Base-by-base conservation (phyloP, 1,140 invertebrate species). In the Camponotus pennsylvanicus region DNA sequence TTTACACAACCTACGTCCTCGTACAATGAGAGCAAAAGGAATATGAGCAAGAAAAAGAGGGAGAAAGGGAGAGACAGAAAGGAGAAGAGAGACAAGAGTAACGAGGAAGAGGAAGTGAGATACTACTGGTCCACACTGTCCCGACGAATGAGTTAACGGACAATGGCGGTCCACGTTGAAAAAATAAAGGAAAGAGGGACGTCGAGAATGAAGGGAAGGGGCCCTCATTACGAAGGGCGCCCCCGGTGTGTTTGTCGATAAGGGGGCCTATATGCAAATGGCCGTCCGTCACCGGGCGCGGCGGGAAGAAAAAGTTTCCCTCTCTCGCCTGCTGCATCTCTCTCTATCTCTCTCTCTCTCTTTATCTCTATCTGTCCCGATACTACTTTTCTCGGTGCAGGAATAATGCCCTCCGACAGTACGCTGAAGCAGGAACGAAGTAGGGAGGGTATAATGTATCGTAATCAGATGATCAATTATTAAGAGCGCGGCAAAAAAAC, bases 401-500 rank as follows among this genome's bases (percentile, higher is more conserved):
- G 92, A 93, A 94, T 94, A 94, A 94, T 94, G 90, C 92, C 88
- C 89, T 91, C 88, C 73, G 91, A 89, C 73, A 86, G 70, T 82
- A 78, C 78, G 71, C 78, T 83, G 80, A 89, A 73, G 84, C 84
- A 83, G 86, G 42, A 79, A 77, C 21, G 80, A 7, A 76, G 64
- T 85, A 87, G 78, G 84, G 90, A 89, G 82, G 92, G 91, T 93
- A 93, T 94, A 94, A 94, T 94, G 93, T 94, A 94, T 94, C 93
- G 93, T 94, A 95, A 94, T 94, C 94, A 94, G 93, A 95, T 95
- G 94, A 95, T 94, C 94, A 95, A 95, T 95, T 95, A 95, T 95
- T 94, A 94, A 95, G 93, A 93, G 88, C 90, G 85, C 92, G 90
- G 92, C 93, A 93, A 95, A 95, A 92, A 94, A 94, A 94, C 93